Conservation (phyloP, 2,797 vertebrate species). For the Erpetoichthys calabaricus region DNA sequence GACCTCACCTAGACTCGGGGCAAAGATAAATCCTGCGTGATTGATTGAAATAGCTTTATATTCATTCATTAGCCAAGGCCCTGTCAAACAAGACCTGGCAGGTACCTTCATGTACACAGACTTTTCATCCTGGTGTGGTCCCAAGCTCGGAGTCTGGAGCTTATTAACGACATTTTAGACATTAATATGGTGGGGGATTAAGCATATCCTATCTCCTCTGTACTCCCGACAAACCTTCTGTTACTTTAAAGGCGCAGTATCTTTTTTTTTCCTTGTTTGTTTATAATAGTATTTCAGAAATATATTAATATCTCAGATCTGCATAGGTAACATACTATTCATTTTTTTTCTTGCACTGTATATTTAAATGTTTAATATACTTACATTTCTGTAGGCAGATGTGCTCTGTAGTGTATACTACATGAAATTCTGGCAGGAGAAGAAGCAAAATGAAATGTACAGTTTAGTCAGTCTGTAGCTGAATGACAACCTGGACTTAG, state of each 20-base stretch:
- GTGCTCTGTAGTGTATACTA: not conserved
- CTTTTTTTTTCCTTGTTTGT: conserved; percentile 2
- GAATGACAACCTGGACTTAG: too few species aligned
- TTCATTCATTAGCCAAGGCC: conserved; percentile 62
- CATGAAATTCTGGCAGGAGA: too few species aligned
- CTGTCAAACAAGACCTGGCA: conserved; percentile 65
- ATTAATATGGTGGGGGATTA: conserved; percentile 55
- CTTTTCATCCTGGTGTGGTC: conserved; percentile 57
- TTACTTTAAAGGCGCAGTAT: conserved; percentile 16
- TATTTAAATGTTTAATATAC: conserved; percentile 13
- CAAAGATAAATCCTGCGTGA: conserved; percentile 55
- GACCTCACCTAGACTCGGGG: conserved; percentile 56
- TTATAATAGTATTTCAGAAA: too few species aligned
- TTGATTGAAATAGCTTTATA: conserved; percentile 53
- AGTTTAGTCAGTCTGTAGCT: too few species aligned
- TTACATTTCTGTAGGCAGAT: conserved; percentile 19
- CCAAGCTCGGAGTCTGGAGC: conserved; percentile 45
- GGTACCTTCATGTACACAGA: conserved; percentile 54
- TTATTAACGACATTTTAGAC: conserved; percentile 65
- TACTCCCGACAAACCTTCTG: conserved; percentile 31
- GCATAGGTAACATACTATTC: too few species aligned
- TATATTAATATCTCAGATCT: too few species aligned
- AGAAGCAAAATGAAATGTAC: too few species aligned
- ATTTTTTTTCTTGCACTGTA: too few species aligned
- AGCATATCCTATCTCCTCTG: conserved; percentile 48